phyloP scores from a whole-genome alignment of 23 tunicate species.

The Halocynthia roretzi region DNA sequence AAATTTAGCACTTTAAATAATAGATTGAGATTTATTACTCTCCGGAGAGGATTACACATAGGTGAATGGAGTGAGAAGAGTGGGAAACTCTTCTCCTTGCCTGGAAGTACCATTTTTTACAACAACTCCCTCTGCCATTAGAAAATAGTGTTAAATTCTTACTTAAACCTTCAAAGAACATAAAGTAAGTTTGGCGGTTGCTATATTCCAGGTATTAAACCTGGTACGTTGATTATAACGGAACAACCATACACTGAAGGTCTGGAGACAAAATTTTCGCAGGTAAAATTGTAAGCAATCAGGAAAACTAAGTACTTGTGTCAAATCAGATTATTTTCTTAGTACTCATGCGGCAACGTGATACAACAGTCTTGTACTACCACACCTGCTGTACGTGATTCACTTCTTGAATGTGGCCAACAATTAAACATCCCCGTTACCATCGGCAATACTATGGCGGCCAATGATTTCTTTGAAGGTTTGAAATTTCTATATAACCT shows the following conservation, averaged over 20 bases:
- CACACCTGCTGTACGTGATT: conserved; percentile 20
- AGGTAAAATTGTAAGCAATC: conserved; percentile 39
- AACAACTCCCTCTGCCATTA: no score
- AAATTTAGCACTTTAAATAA: no score
- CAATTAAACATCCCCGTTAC: conserved; percentile 19
- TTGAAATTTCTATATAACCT: background rate
- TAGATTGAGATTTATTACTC: no score
- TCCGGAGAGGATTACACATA: no score
- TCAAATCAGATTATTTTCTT: background rate
- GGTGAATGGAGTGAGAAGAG: no score
- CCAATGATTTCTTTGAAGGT: conserved; percentile 92
- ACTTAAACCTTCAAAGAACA: background rate
- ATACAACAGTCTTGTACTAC: conserved; percentile 21
- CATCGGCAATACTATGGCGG: conserved; percentile 63
- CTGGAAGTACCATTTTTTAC: no score
- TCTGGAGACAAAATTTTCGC: conserved; percentile 32
- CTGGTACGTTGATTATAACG: conserved; percentile 86
- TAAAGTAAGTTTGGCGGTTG: no score
- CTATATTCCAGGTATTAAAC: conserved; percentile 40
- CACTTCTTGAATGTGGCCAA: conserved; percentile 28
- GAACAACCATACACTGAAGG: conserved; percentile 54
- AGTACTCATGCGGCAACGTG: conserved; percentile 62
- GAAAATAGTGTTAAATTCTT: no score
- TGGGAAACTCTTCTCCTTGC: no score
- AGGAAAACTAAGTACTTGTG: background rate